A percentile compares a stretch with the other conserved stretches of the same genome.
These are phyloP conservation scores for Myopa tessellatipennis DNA, from an alignment of 2,888 invertebrate genomes.

Conservation along the genomic window DNA sequence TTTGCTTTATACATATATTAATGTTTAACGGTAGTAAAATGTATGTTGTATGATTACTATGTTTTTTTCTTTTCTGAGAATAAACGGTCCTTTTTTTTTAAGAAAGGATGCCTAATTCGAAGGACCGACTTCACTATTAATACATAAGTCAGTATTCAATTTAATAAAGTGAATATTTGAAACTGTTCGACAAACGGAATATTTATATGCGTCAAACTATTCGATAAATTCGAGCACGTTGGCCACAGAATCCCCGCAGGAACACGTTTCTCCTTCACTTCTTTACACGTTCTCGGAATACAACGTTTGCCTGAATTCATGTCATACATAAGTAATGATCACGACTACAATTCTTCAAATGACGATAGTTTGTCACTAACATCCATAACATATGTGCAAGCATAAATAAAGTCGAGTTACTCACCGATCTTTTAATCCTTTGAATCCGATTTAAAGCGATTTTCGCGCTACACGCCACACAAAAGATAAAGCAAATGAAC, in stretches of 20 bases:
- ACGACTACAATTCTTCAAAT: conserved; percentile 49
- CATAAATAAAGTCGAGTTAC: conserved; percentile 40
- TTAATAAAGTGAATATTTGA: no score
- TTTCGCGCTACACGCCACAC: background rate
- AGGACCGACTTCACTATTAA: no score
- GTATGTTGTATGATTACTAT: no score
- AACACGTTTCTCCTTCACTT: no score
- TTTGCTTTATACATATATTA: background rate
- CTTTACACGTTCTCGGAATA: no score
- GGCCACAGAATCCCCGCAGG: no score
- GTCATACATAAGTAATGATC: background rate
- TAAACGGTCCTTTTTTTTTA: background rate
- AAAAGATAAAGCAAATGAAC: background rate
- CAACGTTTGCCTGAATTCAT: background rate
- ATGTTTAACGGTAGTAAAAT: background rate
- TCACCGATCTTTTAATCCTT: background rate
- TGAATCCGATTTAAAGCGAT: background rate
- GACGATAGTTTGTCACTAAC: conserved; percentile 62
- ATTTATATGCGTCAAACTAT: no score
- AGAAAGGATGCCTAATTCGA: background rate
- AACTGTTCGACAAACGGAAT: no score
- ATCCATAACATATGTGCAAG: conserved; percentile 58
- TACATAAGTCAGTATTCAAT: no score
- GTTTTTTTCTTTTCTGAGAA: background rate
- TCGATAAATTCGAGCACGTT: no score